phyloP scores from a whole-genome alignment of 1,140 invertebrate genomes.

The Caenorhabditis briggsae region DNA sequence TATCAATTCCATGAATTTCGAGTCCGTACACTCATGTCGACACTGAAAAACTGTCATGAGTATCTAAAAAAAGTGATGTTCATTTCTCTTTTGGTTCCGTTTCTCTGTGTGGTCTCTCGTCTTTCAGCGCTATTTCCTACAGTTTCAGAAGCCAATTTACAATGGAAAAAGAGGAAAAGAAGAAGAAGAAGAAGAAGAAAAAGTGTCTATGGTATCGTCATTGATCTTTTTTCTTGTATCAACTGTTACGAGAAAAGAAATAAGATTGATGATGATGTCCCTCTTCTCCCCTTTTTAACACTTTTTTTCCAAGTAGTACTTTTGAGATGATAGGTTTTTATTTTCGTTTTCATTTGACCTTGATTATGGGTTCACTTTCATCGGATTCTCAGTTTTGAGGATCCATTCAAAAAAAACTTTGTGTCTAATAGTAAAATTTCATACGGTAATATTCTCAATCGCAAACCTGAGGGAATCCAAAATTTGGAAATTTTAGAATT shows the following conservation, averaged over 20 bases:
- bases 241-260: conserved; percentile 15
- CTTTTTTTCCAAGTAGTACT: conserved; percentile 14
- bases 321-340: conserved; percentile 12
- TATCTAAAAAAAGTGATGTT: neutral
- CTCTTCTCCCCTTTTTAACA: neutral
- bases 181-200: too few species aligned
- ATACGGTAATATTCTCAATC: too few species aligned
- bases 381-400: too few species aligned
- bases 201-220: too few species aligned
- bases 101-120: neutral
- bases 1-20: conserved; percentile 50
- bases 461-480: too few species aligned
- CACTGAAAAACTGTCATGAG: neutral
- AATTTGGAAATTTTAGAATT: too few species aligned
- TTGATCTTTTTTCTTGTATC: conserved; percentile 8
- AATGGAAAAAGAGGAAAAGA: neutral
- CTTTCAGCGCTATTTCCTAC: conserved; percentile 6
- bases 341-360: conserved; percentile 20
- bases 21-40: neutral
- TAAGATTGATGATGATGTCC: conserved; percentile 35
- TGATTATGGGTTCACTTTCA: conserved; percentile 13
- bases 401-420: too few species aligned
- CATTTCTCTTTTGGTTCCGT: neutral
- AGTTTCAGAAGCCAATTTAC: neutral
- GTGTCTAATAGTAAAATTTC: too few species aligned